A percentile compares a stretch with the other conserved stretches of the same genome.
Conservation (phyloP, 2,113 vertebrate species). For the Pseudorasbora parva region DNA sequence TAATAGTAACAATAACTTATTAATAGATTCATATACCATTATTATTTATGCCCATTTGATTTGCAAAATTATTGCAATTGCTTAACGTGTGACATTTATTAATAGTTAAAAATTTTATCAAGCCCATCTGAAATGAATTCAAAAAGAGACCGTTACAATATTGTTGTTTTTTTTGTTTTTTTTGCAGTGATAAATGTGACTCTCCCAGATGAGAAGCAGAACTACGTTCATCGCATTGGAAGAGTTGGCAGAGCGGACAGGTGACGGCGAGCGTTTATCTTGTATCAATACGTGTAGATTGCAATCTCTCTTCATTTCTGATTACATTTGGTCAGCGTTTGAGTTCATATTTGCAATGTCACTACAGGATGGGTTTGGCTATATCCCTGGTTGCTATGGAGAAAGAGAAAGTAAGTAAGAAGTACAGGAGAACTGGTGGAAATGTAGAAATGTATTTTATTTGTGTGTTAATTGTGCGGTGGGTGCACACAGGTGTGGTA, state of each 20-base stretch:
- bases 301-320: background rate
- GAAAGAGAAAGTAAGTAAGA: slow-evolving; percentile 90
- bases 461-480: slow-evolving; percentile 10
- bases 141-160: background rate
- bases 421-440: background rate
- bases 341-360: slow-evolving; percentile 26
- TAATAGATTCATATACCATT: background rate
- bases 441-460: background rate
- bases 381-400: slow-evolving; percentile 96
- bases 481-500: slow-evolving; percentile 89
- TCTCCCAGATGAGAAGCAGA: slow-evolving; percentile 97
- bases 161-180: too few species aligned
- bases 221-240: slow-evolving; percentile 97
- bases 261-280: slow-evolving; percentile 63
- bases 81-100: too few species aligned
- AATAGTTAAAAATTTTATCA: background rate
- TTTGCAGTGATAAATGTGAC: slow-evolving; percentile 94
- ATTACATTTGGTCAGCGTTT: background rate
- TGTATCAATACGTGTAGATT: background rate
- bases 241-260: slow-evolving; percentile 96
- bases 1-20: background rate
- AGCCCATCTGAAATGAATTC: background rate
- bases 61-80: background rate
- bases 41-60: background rate
- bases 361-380: slow-evolving; percentile 92